phyloP scores from a whole-genome alignment of 2,113 vertebrate species.

The Aphyosemion australe region DNA sequence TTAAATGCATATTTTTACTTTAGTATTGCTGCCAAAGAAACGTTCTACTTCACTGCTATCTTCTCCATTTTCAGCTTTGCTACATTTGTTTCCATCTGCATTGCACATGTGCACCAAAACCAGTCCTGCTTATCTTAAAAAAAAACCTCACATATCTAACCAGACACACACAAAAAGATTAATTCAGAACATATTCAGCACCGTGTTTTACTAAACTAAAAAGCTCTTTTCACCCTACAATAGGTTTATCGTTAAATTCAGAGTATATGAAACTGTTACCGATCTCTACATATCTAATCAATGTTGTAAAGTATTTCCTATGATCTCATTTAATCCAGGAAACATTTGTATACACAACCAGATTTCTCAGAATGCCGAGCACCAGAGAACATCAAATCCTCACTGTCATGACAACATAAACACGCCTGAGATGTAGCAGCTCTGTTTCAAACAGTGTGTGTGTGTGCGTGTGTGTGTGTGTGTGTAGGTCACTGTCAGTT shows the following conservation, averaged over 20 bases:
- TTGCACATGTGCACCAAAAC: too few relatives aligned
- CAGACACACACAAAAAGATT: too few relatives aligned
- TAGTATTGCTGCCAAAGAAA: too few relatives aligned
- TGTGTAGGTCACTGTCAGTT: background rate
- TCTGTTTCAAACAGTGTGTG: conserved; percentile 5
- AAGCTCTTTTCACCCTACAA: too few relatives aligned
- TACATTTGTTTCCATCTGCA: too few relatives aligned
- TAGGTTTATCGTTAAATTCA: background rate
- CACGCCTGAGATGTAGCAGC: conserved; percentile 6
- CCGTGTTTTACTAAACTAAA: too few relatives aligned
- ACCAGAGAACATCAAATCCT: conserved; percentile 8
- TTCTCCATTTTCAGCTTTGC: too few relatives aligned
- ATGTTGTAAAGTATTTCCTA: conserved; percentile 4
- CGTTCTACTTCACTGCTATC: too few relatives aligned
- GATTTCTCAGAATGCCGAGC: conserved; percentile 3
- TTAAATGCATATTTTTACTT: too few relatives aligned
- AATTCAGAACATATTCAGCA: too few relatives aligned
- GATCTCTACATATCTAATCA: background rate
- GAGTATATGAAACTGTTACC: background rate
- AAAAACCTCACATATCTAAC: too few relatives aligned
- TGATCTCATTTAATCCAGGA: background rate
- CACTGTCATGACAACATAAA: conserved; percentile 20
- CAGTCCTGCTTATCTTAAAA: too few relatives aligned
- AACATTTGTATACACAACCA: conserved; percentile 10
- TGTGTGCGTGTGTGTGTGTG: background rate